phyloP scores from a whole-genome alignment of 2,113 vertebrate genomes.

The Rissa tridactyla region DNA sequence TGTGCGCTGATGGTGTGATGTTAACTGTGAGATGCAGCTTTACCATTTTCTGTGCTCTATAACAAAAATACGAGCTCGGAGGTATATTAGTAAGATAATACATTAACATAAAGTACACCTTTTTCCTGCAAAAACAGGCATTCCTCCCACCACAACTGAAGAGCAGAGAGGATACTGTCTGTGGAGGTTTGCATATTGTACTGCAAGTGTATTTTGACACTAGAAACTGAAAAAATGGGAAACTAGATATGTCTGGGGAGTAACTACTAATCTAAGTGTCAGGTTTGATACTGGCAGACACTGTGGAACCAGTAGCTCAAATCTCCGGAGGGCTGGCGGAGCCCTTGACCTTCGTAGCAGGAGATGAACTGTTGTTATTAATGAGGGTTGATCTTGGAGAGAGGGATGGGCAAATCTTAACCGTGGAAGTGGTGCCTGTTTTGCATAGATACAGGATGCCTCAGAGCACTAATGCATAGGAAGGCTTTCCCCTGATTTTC shows the following conservation, averaged over 20 bases:
- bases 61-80: neutral
- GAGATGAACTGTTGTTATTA: neutral
- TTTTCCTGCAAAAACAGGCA: neutral
- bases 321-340: neutral
- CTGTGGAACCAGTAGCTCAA: slow-evolving; percentile 55
- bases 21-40: neutral
- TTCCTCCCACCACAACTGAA: neutral
- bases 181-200: slow-evolving; percentile 43
- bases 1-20: neutral
- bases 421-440: neutral
- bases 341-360: slow-evolving; percentile 45
- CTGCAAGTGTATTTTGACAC: slow-evolving; percentile 64
- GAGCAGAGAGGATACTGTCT: neutral
- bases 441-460: neutral
- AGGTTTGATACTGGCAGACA: slow-evolving; percentile 60
- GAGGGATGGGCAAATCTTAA: neutral
- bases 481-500: neutral
- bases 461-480: neutral
- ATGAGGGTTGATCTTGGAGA: neutral
- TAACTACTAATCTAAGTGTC: slow-evolving; percentile 61
- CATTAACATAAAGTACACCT: neutral
- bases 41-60: neutral
- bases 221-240: slow-evolving; percentile 65
- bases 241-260: slow-evolving; percentile 56
- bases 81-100: neutral